Percentiles rank a stretch among this genome's conserved stretches.
Conservation (phyloP, 1,140 invertebrate genomes). For the Eufriesea mexicana region DNA sequence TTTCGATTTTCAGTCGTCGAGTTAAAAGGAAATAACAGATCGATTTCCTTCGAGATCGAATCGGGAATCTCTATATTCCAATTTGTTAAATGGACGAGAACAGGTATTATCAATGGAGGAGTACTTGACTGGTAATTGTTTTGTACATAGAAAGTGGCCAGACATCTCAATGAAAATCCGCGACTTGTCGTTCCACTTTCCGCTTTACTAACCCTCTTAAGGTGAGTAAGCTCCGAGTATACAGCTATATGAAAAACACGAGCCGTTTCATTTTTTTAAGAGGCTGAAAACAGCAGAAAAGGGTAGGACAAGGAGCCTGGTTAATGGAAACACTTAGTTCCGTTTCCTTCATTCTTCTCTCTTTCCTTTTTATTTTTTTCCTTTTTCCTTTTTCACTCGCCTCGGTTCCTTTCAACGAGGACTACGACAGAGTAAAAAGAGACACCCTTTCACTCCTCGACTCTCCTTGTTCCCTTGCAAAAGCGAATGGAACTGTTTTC, state of each 20-base stretch:
- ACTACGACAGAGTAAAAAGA: conserved; percentile 9
- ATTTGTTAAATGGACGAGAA: background rate
- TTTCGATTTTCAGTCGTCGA: background rate
- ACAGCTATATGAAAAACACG: conserved; percentile 33
- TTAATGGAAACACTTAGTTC: conserved; percentile 56
- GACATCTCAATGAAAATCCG: conserved; percentile 26
- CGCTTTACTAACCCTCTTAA: conserved; percentile 39
- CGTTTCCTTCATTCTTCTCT: conserved; percentile 9
- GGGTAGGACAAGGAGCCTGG: background rate
- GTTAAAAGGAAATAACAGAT: background rate
- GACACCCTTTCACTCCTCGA: background rate
- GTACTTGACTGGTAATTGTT: background rate
- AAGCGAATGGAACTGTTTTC: background rate
- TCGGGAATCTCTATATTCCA: background rate
- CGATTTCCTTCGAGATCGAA: background rate
- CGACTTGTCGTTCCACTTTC: conserved; percentile 19
- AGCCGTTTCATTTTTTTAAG: conserved; percentile 47
- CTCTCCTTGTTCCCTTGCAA: background rate
- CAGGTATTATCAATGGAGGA: background rate
- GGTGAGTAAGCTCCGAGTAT: conserved; percentile 8
- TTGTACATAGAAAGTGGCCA: background rate
- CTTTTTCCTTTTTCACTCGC: background rate
- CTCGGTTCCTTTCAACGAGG: conserved; percentile 22
- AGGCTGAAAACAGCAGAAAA: background rate
- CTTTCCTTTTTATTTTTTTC: background rate